Percentiles rank a stretch among this genome's conserved stretches.
Evolutionary conservation across 2,113 vertebrate genomes (phyloP).

Genomic region (Origma solitaria): DNA sequence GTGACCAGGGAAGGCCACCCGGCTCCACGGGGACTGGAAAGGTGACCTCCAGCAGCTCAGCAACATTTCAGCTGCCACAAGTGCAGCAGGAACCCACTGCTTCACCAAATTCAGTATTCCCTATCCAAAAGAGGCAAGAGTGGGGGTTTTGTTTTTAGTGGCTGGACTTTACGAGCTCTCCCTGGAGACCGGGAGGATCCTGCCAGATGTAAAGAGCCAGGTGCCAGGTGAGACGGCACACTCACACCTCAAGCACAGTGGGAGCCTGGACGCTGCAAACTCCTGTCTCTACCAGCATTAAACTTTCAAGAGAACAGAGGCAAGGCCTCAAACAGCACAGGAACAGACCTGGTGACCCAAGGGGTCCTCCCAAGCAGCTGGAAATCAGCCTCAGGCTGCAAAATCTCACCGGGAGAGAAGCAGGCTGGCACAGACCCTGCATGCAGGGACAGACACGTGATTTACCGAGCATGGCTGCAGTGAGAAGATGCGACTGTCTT

Average conservation of each 20-base stretch:
- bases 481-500: fast-evolving
- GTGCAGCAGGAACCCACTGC: not conserved
- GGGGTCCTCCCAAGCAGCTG: not conserved
- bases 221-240: not conserved
- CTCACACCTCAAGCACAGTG: not conserved
- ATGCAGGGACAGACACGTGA: not conserved
- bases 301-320: not conserved
- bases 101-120: not conserved
- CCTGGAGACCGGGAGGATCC: not conserved
- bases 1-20: not conserved
- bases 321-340: not conserved
- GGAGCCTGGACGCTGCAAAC: not conserved
- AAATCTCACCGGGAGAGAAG: not conserved
- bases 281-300: too few relatives aligned
- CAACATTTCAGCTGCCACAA: not conserved
- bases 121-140: not conserved
- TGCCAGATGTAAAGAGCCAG: not conserved
- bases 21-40: not conserved
- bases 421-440: not conserved
- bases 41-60: not conserved
- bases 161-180: not conserved
- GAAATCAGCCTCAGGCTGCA: not conserved
- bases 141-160: not conserved
- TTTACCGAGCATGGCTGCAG: not conserved
- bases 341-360: not conserved